Evolutionary conservation across 1,140 invertebrate genomes (phyloP), one percentile per base, ranked within the genome.

Genomic region (Cataglyphis hispanica): DNA sequence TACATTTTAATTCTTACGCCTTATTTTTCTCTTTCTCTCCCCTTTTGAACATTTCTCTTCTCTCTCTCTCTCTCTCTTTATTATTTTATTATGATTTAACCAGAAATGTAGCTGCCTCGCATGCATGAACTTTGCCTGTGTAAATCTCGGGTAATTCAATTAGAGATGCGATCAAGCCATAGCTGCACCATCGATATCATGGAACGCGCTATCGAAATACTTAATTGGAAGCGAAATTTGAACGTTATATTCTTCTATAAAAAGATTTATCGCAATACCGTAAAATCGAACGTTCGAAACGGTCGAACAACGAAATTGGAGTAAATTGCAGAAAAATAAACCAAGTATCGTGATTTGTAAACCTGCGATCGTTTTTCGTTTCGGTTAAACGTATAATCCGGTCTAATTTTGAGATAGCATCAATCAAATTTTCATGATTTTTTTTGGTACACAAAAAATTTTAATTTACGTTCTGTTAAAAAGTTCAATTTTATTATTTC

Each of bases 111-210:
- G 8, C 11, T 34, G 5, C 8, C 25, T 72, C 27, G 66, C 34
- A 43, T 31, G 25, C 19, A 74, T 72, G 56, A 61, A 83, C 37
- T 74, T 58, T 60, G 10, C 50, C 22, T 40, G 37, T 56, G n/a
- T 83, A 83, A 83, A 83, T 83, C 67, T 74, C 56, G 13, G 16
- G 0, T 83, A 83, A 83, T 83, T 83, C 56, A 83, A 72, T 83
- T 83, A 83, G 53, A 83, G 78, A 83, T 83, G 53, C 67, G 37
- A 83, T 83, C 56, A 74, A 81, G 37, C 37, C 40, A 40, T 60
- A 74, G 53, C 78, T 34, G 50, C 19, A 34, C 53, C 72, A 83
- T 60, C 67, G 78, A 83, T 83, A 83, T 50, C 34, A 11, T 58
- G 50, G 50, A 58, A 81, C 37, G 27, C 8, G 67, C 37, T 60